phyloP scores from a whole-genome alignment of 2,888 invertebrate species.

The Drosophila basisetae region DNA sequence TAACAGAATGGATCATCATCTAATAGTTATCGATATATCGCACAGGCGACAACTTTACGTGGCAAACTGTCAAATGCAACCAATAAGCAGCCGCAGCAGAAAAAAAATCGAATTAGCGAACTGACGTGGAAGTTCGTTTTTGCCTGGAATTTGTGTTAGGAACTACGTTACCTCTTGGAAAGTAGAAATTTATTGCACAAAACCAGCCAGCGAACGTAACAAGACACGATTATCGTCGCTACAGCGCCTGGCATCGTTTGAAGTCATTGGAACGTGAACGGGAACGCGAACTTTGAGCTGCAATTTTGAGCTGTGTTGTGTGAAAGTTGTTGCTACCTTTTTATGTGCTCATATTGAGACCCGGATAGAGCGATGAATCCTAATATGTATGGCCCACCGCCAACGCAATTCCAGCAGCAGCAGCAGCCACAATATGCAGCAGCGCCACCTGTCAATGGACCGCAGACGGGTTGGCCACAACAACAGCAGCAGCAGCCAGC shows the following conservation, averaged over 20 bases:
- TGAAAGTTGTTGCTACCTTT: conserved; percentile 67
- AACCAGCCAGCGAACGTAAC: conserved; percentile 17
- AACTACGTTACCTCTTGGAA: conserved; percentile 46
- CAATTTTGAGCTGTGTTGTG: conserved; percentile 49
- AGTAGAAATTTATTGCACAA: conserved; percentile 35
- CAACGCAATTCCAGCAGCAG: conserved; percentile 76
- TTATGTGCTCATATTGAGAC: conserved; percentile 44
- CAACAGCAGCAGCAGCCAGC: conserved; percentile 49
- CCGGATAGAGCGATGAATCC: conserved; percentile 70
- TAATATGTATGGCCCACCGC: conserved; percentile 83
- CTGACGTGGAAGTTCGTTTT: conserved; percentile 83
- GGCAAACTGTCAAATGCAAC: conserved; percentile 80
- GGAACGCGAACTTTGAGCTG: conserved; percentile 73
- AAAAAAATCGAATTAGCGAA: conserved; percentile 75
- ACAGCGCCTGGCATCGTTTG: conserved; percentile 14
- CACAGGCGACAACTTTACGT: conserved; percentile 75
- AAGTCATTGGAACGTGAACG: conserved; percentile 27
- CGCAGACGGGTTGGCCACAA: conserved; percentile 61
- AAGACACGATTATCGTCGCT: conserved; percentile 24
- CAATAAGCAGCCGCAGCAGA: conserved; percentile 59
- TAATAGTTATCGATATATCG: conserved; percentile 43
- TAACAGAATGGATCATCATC: not conserved
- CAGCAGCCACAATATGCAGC: conserved; percentile 63
- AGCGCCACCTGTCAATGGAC: conserved; percentile 55
- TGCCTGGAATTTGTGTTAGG: conserved; percentile 60